Evolutionary conservation across 2,113 vertebrate species (phyloP).

Genomic region (Melanocharis versteri): DNA sequence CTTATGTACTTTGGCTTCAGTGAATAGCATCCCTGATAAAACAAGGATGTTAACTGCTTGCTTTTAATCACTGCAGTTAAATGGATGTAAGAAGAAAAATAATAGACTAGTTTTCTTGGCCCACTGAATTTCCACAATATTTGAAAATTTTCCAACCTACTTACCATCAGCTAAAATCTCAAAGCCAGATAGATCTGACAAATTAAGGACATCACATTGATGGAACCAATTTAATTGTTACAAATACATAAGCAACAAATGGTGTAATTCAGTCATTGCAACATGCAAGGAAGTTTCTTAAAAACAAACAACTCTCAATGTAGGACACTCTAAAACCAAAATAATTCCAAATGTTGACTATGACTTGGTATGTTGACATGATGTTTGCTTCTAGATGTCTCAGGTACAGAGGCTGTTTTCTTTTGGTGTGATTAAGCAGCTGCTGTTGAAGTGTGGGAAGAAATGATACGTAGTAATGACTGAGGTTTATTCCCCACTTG

Average conservation of each 20-base stretch:
- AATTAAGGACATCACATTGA: background rate
- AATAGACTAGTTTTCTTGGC: background rate
- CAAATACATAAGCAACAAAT: background rate
- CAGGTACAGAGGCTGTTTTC: background rate
- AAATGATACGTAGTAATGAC: background rate
- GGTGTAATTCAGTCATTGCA: background rate
- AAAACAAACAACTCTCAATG: background rate
- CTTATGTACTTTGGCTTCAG: background rate
- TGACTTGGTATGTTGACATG: background rate
- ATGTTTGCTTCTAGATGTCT: background rate
- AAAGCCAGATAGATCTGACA: background rate
- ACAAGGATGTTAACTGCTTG: background rate
- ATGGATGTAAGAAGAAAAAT: background rate
- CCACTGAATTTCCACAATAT: background rate
- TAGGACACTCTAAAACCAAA: background rate
- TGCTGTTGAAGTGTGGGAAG: background rate
- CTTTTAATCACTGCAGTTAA: background rate
- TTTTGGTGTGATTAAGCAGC: background rate
- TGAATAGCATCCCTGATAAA: background rate
- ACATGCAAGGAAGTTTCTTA: background rate
- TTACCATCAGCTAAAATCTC: background rate
- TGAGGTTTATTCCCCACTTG: background rate
- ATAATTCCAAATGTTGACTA: background rate
- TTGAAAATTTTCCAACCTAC: background rate
- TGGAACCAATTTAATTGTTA: background rate